Conservation (phyloP, 2,888 invertebrate genomes). For the Clistopyga incitator region DNA sequence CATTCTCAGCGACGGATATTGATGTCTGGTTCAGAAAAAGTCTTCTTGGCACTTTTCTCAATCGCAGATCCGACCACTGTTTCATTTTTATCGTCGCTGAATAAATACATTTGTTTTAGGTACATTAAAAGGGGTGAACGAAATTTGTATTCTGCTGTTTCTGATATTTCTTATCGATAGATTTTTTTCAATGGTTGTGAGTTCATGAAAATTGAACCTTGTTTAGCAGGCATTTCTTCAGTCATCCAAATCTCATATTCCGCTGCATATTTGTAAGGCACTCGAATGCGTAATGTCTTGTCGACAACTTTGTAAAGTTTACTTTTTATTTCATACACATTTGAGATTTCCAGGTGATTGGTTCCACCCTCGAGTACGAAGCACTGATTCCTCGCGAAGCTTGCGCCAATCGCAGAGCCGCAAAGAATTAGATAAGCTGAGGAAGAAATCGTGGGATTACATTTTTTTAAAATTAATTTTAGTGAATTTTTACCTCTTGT, state of each 20-base stretch:
- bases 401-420: slow-evolving; percentile 74
- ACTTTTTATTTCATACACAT: slow-evolving; percentile 72
- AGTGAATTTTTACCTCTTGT: slow-evolving; percentile 69
- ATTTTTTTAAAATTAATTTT: not conserved
- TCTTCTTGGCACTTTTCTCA: slow-evolving; percentile 77
- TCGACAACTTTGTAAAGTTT: slow-evolving; percentile 74
- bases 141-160: too few species aligned
- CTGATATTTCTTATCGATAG: too few species aligned
- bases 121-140: too few species aligned
- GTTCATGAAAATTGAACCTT: slow-evolving; percentile 68
- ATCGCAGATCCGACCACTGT: slow-evolving; percentile 74
- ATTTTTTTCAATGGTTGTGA: too few species aligned
- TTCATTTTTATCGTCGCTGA: slow-evolving; percentile 72
- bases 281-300: slow-evolving; percentile 69
- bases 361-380: slow-evolving; percentile 76
- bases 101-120: too few species aligned
- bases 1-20: slow-evolving; percentile 65
- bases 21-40: slow-evolving; percentile 74
- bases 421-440: slow-evolving; percentile 73
- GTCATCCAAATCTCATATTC: slow-evolving; percentile 78
- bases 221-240: slow-evolving; percentile 72
- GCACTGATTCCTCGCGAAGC: slow-evolving; percentile 75
- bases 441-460: not conserved
- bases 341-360: slow-evolving; percentile 70
- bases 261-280: slow-evolving; percentile 72